phyloP scores from a whole-genome alignment of 2,113 vertebrate species.

The Trochalopteron elliotii region DNA sequence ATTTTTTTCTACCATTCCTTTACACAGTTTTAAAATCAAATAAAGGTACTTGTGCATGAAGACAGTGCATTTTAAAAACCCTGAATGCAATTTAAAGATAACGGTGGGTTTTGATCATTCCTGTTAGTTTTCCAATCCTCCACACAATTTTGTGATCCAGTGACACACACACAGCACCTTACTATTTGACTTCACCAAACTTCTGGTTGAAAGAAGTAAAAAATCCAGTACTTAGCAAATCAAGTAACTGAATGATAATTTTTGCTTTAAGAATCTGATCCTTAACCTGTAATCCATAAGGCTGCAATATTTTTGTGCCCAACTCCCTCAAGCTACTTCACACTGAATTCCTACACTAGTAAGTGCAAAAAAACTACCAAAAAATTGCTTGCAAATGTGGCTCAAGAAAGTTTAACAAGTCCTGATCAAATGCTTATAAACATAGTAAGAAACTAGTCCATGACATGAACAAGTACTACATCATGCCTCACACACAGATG shows the following conservation, averaged over 20 bases:
- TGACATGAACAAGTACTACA: background rate
- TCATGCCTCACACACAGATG: background rate
- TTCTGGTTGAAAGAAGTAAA: background rate
- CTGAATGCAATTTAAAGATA: background rate
- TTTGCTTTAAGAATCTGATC: constrained; percentile 56
- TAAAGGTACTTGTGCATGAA: background rate
- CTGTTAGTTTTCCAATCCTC: background rate
- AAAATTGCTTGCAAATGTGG: background rate
- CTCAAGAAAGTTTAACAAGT: background rate
- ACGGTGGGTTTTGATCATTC: background rate
- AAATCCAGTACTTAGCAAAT: constrained; percentile 32
- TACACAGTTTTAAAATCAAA: background rate
- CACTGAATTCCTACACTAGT: background rate
- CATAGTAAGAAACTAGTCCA: background rate
- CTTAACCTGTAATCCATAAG: constrained; percentile 3
- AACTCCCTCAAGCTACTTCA: constrained; percentile 2
- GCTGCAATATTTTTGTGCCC: constrained; percentile 31
- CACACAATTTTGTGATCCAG: background rate
- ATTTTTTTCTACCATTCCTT: background rate
- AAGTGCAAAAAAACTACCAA: background rate
- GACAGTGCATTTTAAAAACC: background rate
- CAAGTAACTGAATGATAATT: constrained; percentile 4
- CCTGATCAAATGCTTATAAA: background rate
- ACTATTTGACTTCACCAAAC: constrained; percentile 44
- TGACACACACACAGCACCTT: constrained; percentile 8